Conservation (phyloP, 1,140 invertebrate genomes). For the Chionoecetes opilio region DNA sequence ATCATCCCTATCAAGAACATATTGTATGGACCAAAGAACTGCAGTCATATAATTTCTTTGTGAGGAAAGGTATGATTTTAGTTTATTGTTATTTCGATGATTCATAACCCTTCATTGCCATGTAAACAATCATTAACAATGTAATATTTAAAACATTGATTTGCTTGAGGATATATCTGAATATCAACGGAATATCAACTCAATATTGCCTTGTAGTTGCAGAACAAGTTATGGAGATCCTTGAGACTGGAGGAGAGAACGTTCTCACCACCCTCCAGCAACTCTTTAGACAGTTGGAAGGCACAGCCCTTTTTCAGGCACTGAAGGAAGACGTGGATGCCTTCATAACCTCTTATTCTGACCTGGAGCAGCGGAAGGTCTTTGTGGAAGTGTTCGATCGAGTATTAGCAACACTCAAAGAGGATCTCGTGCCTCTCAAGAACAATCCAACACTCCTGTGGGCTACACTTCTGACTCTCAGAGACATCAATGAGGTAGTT, state of each 20-base stretch:
- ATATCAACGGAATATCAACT: no score
- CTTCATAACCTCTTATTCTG: neutral
- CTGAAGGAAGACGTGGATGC: neutral
- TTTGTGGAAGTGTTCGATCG: neutral
- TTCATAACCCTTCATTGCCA: neutral
- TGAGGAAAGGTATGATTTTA: neutral
- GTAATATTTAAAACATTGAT: no score
- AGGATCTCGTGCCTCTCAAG: neutral
- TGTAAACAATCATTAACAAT: no score
- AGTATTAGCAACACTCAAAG: neutral
- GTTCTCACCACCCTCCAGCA: neutral
- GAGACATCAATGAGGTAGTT: neutral
- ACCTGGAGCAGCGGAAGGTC: neutral
- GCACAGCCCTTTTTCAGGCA: neutral
- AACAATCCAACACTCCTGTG: neutral
- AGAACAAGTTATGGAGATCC: neutral
- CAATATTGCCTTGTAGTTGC: no score
- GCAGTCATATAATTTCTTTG: neutral
- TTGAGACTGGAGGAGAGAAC: neutral
- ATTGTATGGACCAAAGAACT: neutral
- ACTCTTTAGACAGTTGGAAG: neutral
- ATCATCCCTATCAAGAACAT: neutral
- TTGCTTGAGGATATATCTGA: no score
- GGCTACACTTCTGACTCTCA: neutral
- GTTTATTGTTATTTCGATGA: neutral